Evolutionary conservation across 1,140 invertebrate genomes (phyloP).

Genomic region (Branchinecta lindahli): DNA sequence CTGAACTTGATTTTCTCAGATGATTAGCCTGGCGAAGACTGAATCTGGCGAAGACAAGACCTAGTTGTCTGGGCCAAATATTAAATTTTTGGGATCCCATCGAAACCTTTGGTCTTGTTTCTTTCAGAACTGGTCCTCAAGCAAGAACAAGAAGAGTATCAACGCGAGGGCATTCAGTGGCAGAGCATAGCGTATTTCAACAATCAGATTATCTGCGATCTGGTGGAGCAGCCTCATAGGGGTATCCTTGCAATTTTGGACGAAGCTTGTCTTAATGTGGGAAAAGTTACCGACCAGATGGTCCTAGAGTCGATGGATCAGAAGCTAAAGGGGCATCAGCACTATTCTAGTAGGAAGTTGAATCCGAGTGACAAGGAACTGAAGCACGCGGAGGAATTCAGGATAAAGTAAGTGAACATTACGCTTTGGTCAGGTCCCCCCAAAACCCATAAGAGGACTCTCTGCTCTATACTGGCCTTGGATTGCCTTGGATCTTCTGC

Average conservation of each 20-base stretch:
- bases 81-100: too few relatives aligned
- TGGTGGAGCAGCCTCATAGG: constrained; percentile 75
- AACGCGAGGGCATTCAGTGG: constrained; percentile 80
- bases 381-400: constrained; percentile 63
- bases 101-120: too few relatives aligned
- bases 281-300: constrained; percentile 78
- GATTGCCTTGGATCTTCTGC: too few relatives aligned
- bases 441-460: not conserved
- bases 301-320: constrained; percentile 84
- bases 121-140: constrained; percentile 72
- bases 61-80: too few relatives aligned
- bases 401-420: constrained; percentile 46
- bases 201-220: constrained; percentile 65
- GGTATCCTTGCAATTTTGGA: constrained; percentile 86
- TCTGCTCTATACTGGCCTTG: too few relatives aligned
- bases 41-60: too few relatives aligned
- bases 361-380: constrained; percentile 63
- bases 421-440: not conserved
- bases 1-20: too few relatives aligned
- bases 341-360: constrained; percentile 73
- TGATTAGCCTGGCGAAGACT: too few relatives aligned
- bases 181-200: constrained; percentile 74
- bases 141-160: constrained; percentile 91
- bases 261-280: constrained; percentile 84
- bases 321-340: constrained; percentile 66